Evolutionary conservation across 2,113 vertebrate genomes (phyloP).

Genomic region (Grus americana): DNA sequence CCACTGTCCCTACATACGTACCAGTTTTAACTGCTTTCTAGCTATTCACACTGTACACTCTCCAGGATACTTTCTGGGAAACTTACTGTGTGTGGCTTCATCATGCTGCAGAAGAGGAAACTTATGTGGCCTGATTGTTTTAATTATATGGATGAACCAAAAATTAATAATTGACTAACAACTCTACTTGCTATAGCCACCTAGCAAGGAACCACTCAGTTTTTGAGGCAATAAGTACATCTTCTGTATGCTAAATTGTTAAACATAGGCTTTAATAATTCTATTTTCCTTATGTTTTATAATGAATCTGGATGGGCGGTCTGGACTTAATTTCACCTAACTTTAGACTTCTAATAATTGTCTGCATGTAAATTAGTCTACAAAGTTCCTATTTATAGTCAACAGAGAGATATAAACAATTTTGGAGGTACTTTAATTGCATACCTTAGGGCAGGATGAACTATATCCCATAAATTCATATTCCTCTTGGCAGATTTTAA

Average conservation of each 20-base stretch:
- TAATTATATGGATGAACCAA: not conserved
- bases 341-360: not conserved
- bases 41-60: not conserved
- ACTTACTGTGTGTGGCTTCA: not conserved
- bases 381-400: not conserved
- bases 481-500: not conserved
- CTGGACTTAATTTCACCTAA: not conserved
- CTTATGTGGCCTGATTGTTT: not conserved
- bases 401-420: not conserved
- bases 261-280: not conserved
- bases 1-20: not conserved
- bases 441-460: not conserved
- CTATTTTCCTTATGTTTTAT: not conserved
- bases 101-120: not conserved
- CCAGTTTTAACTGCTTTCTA: not conserved
- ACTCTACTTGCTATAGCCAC: not conserved
- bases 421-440: not conserved
- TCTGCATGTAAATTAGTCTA: not conserved
- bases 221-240: not conserved
- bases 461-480: not conserved
- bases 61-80: not conserved
- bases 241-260: not conserved
- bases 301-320: not conserved
- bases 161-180: not conserved
- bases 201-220: not conserved